Evolutionary conservation across 2,888 invertebrate genomes (phyloP).

Genomic region (Hoplodrina blanda): DNA sequence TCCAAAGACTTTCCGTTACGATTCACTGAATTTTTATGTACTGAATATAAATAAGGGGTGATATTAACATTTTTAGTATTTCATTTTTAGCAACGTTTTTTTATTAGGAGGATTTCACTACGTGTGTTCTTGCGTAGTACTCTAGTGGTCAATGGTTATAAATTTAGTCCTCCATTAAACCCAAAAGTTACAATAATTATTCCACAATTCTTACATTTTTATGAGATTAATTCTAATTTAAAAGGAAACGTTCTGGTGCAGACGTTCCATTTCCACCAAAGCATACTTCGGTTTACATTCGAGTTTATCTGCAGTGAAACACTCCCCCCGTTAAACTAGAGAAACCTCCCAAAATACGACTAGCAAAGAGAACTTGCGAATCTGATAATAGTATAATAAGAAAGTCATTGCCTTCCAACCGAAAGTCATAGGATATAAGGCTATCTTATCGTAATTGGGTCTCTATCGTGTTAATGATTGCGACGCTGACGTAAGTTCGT

Average conservation of each 20-base stretch:
- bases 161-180: no score
- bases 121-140: no score
- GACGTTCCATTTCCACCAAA: not conserved
- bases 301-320: constrained; percentile 12
- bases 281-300: not conserved
- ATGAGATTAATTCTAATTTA: no score
- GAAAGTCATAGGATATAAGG: constrained; percentile 29
- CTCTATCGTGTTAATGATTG: constrained; percentile 15
- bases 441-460: constrained; percentile 40
- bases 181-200: no score
- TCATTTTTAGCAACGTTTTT: not conserved
- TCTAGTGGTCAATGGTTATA: no score
- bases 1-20: constrained; percentile 23
- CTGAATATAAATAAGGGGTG: constrained; percentile 5
- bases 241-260: no score
- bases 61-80: not conserved
- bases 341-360: not conserved
- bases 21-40: constrained; percentile 1
- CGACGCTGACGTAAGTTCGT: constrained; percentile 1
- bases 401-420: constrained; percentile 24
- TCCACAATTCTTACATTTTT: no score
- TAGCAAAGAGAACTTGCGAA: constrained; percentile 15
- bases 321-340: constrained; percentile 3
- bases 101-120: not conserved
- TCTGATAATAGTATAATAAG: constrained; percentile 17